A percentile compares a stretch with the other conserved stretches of the same genome.
phyloP scores from a whole-genome alignment of 2,113 vertebrate genomes.

The Pedionomus torquatus region DNA sequence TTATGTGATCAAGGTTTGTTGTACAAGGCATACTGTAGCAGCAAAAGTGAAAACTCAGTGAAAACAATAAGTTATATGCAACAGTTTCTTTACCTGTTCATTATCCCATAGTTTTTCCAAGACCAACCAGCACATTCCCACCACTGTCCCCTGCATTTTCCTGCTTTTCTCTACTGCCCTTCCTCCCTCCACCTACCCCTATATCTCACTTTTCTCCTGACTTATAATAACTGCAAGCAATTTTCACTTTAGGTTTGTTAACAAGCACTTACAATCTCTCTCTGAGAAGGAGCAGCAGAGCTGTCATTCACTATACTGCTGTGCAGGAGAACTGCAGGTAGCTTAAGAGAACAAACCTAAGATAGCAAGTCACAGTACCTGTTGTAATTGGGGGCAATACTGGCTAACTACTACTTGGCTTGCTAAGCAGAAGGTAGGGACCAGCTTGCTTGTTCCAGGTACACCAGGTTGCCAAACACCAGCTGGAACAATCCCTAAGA shows the following conservation, averaged over 20 bases:
- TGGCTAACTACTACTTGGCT: background rate
- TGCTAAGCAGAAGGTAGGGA: background rate
- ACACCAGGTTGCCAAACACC: background rate
- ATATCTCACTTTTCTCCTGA: background rate
- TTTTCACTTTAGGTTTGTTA: background rate
- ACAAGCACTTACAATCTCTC: background rate
- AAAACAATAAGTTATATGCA: background rate
- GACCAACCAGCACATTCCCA: background rate
- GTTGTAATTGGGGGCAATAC: background rate
- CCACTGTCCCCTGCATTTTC: background rate
- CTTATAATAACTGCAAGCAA: background rate
- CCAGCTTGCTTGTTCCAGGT: background rate
- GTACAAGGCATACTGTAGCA: background rate
- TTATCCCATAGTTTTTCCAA: background rate
- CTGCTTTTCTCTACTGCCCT: background rate
- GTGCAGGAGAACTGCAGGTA: background rate
- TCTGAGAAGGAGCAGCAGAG: background rate
- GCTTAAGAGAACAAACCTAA: background rate
- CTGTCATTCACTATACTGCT: background rate
- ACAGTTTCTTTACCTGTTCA: background rate
- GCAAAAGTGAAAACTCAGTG: background rate
- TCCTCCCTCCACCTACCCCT: background rate
- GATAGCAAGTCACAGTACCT: background rate
- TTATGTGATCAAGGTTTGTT: background rate
- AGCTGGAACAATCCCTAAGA: background rate